phyloP scores from a whole-genome alignment of 1,140 invertebrate species.

The Drosophila sproati region DNA sequence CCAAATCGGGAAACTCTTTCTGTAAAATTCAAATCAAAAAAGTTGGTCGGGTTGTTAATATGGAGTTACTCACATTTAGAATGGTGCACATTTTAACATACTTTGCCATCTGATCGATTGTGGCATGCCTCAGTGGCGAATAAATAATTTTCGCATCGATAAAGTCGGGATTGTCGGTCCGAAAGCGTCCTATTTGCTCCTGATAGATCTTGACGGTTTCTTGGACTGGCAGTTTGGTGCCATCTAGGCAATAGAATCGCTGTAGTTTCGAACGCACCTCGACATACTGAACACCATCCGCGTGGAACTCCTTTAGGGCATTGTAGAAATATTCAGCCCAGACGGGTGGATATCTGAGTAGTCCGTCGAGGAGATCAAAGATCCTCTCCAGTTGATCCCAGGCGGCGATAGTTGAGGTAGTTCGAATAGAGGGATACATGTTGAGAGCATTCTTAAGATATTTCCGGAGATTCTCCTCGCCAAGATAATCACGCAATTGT shows the following conservation, averaged over 20 bases:
- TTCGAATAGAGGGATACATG: conserved; percentile 36
- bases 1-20: conserved; percentile 84
- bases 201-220: conserved; percentile 87
- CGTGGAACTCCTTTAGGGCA: conserved; percentile 88
- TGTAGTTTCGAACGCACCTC: conserved; percentile 88
- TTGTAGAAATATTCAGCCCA: conserved; percentile 90
- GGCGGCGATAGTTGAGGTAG: conserved; percentile 86
- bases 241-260: conserved; percentile 87
- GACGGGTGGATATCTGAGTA: conserved; percentile 89
- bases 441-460: conserved; percentile 37
- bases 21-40: not conserved
- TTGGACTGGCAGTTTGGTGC: conserved; percentile 85
- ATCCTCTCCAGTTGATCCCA: conserved; percentile 89
- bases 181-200: conserved; percentile 86
- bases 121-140: conserved; percentile 86
- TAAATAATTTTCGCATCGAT: conserved; percentile 89
- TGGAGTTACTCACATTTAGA: conserved; percentile 44
- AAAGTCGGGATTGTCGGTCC: conserved; percentile 87
- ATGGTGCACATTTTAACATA: conserved; percentile 83
- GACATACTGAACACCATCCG: conserved; percentile 92
- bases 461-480: conserved; percentile 34
- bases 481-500: conserved; percentile 81
- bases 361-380: conserved; percentile 87
- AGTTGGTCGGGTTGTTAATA: not conserved
- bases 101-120: conserved; percentile 69